Evolutionary conservation across 2,797 vertebrate genomes (phyloP).

Genomic region (Orestias chungarensis): DNA sequence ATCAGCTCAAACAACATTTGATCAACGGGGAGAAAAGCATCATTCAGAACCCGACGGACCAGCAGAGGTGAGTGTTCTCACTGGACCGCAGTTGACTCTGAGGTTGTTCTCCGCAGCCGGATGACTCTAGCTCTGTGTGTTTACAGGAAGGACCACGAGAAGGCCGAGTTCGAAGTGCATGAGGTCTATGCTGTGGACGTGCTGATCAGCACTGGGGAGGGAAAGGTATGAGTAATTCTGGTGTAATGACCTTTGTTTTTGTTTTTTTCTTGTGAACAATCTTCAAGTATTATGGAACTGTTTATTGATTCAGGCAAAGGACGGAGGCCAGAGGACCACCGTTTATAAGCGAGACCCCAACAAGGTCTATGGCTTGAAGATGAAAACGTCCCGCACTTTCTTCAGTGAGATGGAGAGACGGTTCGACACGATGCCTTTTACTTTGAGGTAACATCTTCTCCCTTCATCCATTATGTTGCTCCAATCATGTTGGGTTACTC

Average conservation of each 20-base stretch:
- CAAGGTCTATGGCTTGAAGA: constrained; percentile 97
- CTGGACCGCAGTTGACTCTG: not conserved
- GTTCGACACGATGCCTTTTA: constrained; percentile 97
- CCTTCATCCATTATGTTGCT: not conserved
- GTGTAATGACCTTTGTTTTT: not conserved
- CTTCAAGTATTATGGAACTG: not conserved
- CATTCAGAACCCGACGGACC: constrained; percentile 96
- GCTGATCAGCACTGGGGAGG: constrained; percentile 95
- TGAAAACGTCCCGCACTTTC: constrained; percentile 97
- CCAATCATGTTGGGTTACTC: not conserved
- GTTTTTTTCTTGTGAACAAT: rapidly evolving
- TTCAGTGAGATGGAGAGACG: constrained; percentile 97
- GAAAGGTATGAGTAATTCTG: constrained; percentile 85
- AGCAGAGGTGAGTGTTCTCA: constrained; percentile 86
- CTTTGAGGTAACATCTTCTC: constrained; percentile 83
- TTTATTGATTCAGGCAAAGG: constrained; percentile 83
- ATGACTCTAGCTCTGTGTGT: constrained; percentile 5
- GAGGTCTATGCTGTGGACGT: constrained; percentile 98
- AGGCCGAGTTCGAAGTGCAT: constrained; percentile 96
- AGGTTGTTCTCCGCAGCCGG: not conserved
- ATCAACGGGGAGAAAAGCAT: constrained; percentile 98
- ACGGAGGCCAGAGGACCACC: constrained; percentile 94
- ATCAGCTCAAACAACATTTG: constrained; percentile 96
- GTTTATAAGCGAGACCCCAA: constrained; percentile 97
- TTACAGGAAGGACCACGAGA: constrained; percentile 96